These are phyloP conservation scores for Pluvianellus socialis DNA, from an alignment of 2,113 vertebrate species.

Conservation along the genomic window DNA sequence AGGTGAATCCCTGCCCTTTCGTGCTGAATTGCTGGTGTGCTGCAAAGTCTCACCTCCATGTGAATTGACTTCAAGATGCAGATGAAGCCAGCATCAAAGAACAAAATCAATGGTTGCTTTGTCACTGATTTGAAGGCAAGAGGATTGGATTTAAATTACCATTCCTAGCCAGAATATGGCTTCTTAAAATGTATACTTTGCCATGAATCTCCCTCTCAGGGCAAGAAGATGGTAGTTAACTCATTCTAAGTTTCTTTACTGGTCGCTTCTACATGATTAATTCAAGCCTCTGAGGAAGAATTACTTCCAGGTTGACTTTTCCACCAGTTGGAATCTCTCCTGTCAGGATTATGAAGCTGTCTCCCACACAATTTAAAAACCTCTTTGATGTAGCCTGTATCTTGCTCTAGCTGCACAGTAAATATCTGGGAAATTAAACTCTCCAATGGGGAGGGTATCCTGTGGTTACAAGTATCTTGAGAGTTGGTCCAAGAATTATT, in stretches of 20 bases:
- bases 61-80: neutral
- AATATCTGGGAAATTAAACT: conserved; percentile 64
- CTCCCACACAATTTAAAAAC: conserved; percentile 59
- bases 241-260: neutral
- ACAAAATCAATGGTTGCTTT: conserved; percentile 7
- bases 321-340: conserved; percentile 35
- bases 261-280: neutral
- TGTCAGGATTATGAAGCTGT: conserved; percentile 61
- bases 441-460: conserved; percentile 53
- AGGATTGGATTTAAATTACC: neutral
- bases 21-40: neutral
- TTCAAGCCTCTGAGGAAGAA: conserved; percentile 56
- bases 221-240: neutral
- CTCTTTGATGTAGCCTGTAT: conserved; percentile 63
- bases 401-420: conserved; percentile 16
- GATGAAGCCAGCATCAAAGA: neutral
- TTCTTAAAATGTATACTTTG: neutral
- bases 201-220: neutral
- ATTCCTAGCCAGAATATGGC: neutral
- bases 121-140: conserved; percentile 13
- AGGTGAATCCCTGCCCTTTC: neutral
- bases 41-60: neutral
- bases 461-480: conserved; percentile 64
- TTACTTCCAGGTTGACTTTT: conserved; percentile 71
- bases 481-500: conserved; percentile 63